These are phyloP conservation scores for Ianthella basta DNA, from an alignment of 37 sponge, comb jelly and placozoan genomes.

Conservation along the genomic window DNA sequence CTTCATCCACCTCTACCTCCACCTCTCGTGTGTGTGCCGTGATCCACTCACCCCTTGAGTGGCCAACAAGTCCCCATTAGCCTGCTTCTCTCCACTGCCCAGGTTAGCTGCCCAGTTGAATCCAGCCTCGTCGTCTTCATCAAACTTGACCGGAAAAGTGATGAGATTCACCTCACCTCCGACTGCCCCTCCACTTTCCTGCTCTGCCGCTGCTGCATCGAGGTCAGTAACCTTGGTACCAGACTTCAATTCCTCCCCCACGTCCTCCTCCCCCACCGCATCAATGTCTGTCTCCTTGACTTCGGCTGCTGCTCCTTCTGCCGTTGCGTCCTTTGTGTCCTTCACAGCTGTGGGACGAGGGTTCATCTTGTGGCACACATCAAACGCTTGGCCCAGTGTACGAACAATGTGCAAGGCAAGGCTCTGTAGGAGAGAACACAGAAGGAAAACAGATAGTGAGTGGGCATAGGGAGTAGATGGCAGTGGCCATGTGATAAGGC, in stretches of 20 bases:
- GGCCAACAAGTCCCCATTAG: neutral
- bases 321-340: slow-evolving; percentile 29
- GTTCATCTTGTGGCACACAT: slow-evolving; percentile 95
- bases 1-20: neutral
- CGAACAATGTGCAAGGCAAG: slow-evolving; percentile 90
- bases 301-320: slow-evolving; percentile 16
- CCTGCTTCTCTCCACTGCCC: neutral
- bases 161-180: neutral
- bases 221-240: slow-evolving; percentile 13
- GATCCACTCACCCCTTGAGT: neutral
- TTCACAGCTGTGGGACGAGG: slow-evolving; percentile 65
- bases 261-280: neutral
- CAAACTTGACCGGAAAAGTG: slow-evolving; percentile 22
- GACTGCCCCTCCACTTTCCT: neutral
- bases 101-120: slow-evolving; percentile 28
- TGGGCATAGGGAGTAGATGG: too few species aligned
- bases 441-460: too few species aligned
- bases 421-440: slow-evolving; percentile 53
- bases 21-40: neutral
- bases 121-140: neutral
- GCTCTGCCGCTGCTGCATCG: slow-evolving; percentile 6
- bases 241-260: slow-evolving; percentile 15
- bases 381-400: slow-evolving; percentile 96
- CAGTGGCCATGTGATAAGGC: too few species aligned
- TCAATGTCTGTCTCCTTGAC: slow-evolving; percentile 36